Evolutionary conservation across 2,797 vertebrate genomes (phyloP), one percentile per base, ranked within the genome.

Genomic region (Aulostomus chinensis): DNA sequence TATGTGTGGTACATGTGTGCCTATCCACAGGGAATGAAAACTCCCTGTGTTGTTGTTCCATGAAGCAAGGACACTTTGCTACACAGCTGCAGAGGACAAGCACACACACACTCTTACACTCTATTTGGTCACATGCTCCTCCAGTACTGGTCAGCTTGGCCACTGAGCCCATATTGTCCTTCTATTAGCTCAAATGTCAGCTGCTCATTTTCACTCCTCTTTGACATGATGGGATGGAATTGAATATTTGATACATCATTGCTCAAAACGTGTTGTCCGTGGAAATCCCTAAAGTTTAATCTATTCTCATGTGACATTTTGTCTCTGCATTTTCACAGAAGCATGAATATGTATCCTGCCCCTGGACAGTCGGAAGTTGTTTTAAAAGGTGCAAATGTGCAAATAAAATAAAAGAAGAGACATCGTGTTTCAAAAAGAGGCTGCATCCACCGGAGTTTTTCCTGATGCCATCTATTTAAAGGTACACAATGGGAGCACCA

Each of bases 21-120:
- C 29, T 61, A 53, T 85, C 81, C 75, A 72, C 68, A 66, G 85
- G 83, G 85, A 85, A 74, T 73, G 59, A 78, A 78, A 84, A 74
- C 78, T 82, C 73, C 56, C 64, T 11, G 36, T 77, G 76, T 64
- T 80, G 80, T 77, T 83, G 57, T 78, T 70, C 63, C 58, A 68
- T 73, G 72, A 74, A 82, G 76, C 85, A 87, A 89, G 86, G 86
- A 84, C 86, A 83, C 76, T 57, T 65, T 54, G 53, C 41, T 62
- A 52, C 59, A 70, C 39, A 65, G 66, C 58, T 35, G 6, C 48
- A 78, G 68, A 88, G 83, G 81, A 84, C 85, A 83, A 67, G 43
- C 10, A 55, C 73, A 67, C 64, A 64, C 73, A 36, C 28, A 22
- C 22, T 4, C 22, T 12, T 61, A 24, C 43, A 24, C 8, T 24